Evolutionary conservation across 2,888 invertebrate genomes (phyloP).

Genomic region (Melieria omissa): DNA sequence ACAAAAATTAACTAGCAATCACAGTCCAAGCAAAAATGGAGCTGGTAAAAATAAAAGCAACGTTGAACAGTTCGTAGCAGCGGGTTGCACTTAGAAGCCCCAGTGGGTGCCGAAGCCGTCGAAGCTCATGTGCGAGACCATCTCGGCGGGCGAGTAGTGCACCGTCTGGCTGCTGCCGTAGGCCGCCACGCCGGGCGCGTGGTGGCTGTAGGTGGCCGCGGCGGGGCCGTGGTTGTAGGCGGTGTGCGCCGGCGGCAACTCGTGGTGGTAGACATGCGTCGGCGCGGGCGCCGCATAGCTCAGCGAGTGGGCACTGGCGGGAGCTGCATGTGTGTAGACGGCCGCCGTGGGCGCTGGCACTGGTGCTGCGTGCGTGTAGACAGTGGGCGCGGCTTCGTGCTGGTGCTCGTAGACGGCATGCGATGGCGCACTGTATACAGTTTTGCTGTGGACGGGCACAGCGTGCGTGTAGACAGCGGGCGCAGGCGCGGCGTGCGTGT

Average conservation of each 20-base stretch:
- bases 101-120: constrained; percentile 74
- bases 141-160: constrained; percentile 70
- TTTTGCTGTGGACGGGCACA: constrained; percentile 47
- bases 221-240: constrained; percentile 51
- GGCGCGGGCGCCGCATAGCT: constrained; percentile 58
- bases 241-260: constrained; percentile 43
- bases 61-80: not conserved
- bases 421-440: constrained; percentile 47
- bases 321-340: constrained; percentile 48
- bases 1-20: constrained; percentile 1
- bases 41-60: constrained; percentile 6
- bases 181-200: constrained; percentile 59
- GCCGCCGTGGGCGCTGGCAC: constrained; percentile 60
- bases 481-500: constrained; percentile 50
- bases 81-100: constrained; percentile 71
- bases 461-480: constrained; percentile 60
- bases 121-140: constrained; percentile 75
- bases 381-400: constrained; percentile 41
- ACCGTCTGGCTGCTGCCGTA: constrained; percentile 65
- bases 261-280: constrained; percentile 40
- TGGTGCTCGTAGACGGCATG: constrained; percentile 34
- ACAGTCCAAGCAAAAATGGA: constrained; percentile 3
- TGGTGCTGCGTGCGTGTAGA: constrained; percentile 46
- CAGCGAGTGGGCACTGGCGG: constrained; percentile 63
- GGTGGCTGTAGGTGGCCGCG: constrained; percentile 60